phyloP scores from a whole-genome alignment of 2,888 invertebrate genomes.

The Limenitis camilla region DNA sequence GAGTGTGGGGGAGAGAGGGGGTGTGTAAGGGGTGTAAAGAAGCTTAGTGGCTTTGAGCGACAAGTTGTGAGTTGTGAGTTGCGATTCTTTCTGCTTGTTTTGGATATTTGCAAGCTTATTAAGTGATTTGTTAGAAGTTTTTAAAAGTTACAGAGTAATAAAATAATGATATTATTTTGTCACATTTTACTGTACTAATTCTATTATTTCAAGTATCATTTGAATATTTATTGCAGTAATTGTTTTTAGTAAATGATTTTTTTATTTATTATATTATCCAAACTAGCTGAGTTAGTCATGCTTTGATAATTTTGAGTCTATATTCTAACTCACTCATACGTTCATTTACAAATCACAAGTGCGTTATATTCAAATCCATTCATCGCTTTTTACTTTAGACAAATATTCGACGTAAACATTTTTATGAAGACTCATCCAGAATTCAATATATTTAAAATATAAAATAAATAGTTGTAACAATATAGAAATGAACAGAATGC shows the following conservation, averaged over 20 bases:
- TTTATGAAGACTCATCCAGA: neutral
- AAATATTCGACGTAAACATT: neutral
- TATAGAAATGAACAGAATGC: slow-evolving; percentile 11
- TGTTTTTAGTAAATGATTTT: too few relatives aligned
- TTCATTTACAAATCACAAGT: too few relatives aligned
- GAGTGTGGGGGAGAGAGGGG: slow-evolving; percentile 27
- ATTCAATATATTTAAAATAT: neutral
- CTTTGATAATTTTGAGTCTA: too few relatives aligned
- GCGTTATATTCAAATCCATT: too few relatives aligned
- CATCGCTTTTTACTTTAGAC: neutral
- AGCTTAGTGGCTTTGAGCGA: slow-evolving; percentile 55
- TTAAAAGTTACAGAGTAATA: too few relatives aligned
- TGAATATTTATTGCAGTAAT: too few relatives aligned
- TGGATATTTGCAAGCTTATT: slow-evolving; percentile 26
- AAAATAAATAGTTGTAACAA: neutral
- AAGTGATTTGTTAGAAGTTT: slow-evolving; percentile 21
- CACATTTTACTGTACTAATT: too few relatives aligned
- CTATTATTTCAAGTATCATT: too few relatives aligned
- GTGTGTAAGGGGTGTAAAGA: slow-evolving; percentile 52
- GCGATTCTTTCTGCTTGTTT: slow-evolving; percentile 25
- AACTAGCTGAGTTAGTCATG: too few relatives aligned
- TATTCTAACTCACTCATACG: too few relatives aligned
- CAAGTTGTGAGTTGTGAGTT: slow-evolving; percentile 28
- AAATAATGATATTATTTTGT: too few relatives aligned
- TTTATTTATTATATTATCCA: too few relatives aligned